Conservation (phyloP, 1,140 invertebrate species). For the Meloidogyne hapla region DNA sequence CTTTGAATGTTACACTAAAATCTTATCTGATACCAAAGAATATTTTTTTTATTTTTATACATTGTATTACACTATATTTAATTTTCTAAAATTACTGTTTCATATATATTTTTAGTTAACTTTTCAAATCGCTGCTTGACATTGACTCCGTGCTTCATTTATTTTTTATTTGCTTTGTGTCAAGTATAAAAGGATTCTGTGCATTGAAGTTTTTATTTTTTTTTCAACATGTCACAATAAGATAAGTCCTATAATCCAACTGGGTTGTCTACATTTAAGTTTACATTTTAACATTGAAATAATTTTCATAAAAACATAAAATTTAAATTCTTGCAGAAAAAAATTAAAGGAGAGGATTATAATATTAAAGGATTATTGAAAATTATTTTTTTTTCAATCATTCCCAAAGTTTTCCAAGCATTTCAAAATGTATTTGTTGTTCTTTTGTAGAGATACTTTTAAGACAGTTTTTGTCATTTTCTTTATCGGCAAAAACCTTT, state of each 20-base stretch:
- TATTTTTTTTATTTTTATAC: no score
- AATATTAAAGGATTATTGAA: no score
- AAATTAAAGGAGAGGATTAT: no score
- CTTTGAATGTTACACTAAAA: no score
- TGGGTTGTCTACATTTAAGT: no score
- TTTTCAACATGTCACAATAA: no score
- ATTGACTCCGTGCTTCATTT: slow-evolving; percentile 12
- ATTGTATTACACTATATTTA: no score
- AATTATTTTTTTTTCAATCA: neutral
- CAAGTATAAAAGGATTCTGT: neutral
- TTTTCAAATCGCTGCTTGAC: slow-evolving; percentile 17
- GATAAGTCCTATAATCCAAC: no score
- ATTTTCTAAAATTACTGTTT: slow-evolving; percentile 4
- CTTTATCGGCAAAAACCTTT: neutral
- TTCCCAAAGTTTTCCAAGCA: neutral
- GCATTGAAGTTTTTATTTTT: neutral
- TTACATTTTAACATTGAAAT: no score
- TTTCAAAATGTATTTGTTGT: neutral
- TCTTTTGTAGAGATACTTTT: neutral
- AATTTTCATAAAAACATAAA: no score
- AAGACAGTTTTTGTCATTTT: neutral
- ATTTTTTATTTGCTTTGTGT: slow-evolving; percentile 3
- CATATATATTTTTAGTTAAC: neutral
- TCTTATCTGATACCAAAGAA: no score
- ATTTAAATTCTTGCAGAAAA: no score